Evolutionary conservation across 2,797 vertebrate genomes (phyloP), one percentile per base, ranked within the genome.

Genomic region (Petrocephalus sullivani): DNA sequence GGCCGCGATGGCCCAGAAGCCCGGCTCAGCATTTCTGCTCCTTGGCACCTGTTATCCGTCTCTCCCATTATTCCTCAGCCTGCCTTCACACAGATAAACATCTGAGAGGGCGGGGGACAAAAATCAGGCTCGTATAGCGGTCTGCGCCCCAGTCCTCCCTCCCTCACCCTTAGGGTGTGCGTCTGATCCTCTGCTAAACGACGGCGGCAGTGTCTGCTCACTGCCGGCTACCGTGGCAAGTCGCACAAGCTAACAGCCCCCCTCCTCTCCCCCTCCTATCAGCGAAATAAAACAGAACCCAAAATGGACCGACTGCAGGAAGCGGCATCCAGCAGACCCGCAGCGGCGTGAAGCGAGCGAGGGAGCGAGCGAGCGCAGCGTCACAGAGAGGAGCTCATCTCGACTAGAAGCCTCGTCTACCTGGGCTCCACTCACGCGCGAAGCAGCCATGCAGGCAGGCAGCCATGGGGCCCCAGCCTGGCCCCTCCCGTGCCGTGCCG

Each of bases 381-480:
- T 89, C 21, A 49, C 14, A 33, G 57, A 54, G 75, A 60, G 33
- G 67, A 85, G 58, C 54, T 10, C 2, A 33, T 51, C 12, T 58
- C 23, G 0, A 12, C 23, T 12, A 16, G 53, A 6, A 33, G 14
- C 16, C 5, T 57, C 33, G 23, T 82, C 58, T 91, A 90, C 92
- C 94, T 90, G 93, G 94, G 28, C 93, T 95, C 95, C 95, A 96
- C 92, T 94, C 95, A 92, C 93, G 91, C 90, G 90, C 91, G 87
- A 89, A 91, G 89, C 10, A 90, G 85, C 92, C 94, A 90, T 94
- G 95, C 90, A 96, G 94, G 92, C 95, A 96, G 90, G 95, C 96
- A 90, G 94, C 94, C 96, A 96, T 96, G 90, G 88, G 89, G 86
- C 41, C 41, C 41, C 41, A 46, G 41, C 41, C 41, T 46, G 91